Evolutionary conservation across 2,888 invertebrate species (phyloP).

Genomic region (Lissonota sp.): DNA sequence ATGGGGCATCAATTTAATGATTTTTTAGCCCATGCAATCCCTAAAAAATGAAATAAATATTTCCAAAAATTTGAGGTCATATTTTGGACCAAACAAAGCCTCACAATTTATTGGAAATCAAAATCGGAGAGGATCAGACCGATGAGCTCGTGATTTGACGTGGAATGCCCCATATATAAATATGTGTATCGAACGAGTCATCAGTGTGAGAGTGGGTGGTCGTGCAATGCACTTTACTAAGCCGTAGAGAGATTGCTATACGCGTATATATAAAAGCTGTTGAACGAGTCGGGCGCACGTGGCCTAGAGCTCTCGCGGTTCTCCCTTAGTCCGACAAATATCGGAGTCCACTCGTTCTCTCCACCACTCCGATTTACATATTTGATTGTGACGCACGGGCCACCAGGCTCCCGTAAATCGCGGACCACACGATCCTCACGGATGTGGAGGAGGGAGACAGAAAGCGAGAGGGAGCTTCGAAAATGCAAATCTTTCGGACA

Average conservation of each 20-base stretch:
- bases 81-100: too few relatives aligned
- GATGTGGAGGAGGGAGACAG: constrained; percentile 10
- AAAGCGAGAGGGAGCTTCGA: constrained; percentile 29
- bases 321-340: constrained; percentile 72
- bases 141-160: too few relatives aligned
- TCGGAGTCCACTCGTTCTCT: constrained; percentile 56
- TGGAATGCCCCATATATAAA: background rate
- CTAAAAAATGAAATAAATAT: too few relatives aligned
- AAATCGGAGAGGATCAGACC: too few relatives aligned
- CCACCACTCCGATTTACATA: constrained; percentile 75
- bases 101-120: too few relatives aligned
- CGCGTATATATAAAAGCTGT: constrained; percentile 21
- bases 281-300: constrained; percentile 50
- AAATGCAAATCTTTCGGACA: constrained; percentile 66
- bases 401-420: constrained; percentile 71
- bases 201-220: constrained; percentile 52
- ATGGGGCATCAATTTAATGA: too few relatives aligned
- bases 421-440: constrained; percentile 41
- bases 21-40: too few relatives aligned
- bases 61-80: too few relatives aligned
- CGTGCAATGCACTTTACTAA: constrained; percentile 44
- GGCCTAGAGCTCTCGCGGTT: constrained; percentile 41
- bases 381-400: constrained; percentile 76
- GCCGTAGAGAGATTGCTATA: constrained; percentile 33
- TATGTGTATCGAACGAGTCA: background rate